These are phyloP conservation scores for Drosophila basisetae DNA, from an alignment of 2,888 invertebrate genomes.

Conservation along the genomic window DNA sequence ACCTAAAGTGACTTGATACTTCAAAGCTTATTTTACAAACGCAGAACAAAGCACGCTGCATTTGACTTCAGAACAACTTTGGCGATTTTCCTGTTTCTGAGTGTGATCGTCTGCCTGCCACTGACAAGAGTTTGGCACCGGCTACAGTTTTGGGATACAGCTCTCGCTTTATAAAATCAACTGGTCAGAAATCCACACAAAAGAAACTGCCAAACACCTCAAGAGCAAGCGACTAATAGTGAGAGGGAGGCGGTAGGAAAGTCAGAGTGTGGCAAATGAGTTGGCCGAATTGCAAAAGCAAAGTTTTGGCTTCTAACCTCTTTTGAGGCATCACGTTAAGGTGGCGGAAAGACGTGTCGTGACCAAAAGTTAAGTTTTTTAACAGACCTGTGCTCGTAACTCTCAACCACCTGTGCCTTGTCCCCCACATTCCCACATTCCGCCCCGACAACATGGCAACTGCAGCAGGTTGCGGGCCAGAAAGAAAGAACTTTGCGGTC, in stretches of 20 bases:
- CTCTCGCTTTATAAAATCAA: conserved; percentile 70
- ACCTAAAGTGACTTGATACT: neutral
- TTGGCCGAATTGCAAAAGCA: conserved; percentile 57
- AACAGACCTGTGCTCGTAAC: conserved; percentile 21
- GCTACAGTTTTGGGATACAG: conserved; percentile 29
- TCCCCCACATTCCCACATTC: neutral
- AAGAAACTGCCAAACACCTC: conserved; percentile 46
- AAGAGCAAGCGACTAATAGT: conserved; percentile 1
- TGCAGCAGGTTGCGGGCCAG: conserved; percentile 50
- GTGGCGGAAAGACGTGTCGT: conserved; percentile 68
- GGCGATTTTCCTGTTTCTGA: neutral
- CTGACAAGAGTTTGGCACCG: conserved; percentile 63
- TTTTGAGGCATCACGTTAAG: conserved; percentile 66
- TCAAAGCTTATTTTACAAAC: neutral
- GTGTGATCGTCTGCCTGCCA: conserved; percentile 35
- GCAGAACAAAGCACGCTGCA: neutral
- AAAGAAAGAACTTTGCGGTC: conserved; percentile 45
- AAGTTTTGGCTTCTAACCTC: conserved; percentile 67
- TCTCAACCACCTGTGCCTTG: conserved; percentile 5
- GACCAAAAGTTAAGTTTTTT: conserved; percentile 61
- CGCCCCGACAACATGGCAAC: conserved; percentile 52
- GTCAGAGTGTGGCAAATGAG: conserved; percentile 35
- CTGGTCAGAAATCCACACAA: conserved; percentile 65
- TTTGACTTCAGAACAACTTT: neutral
- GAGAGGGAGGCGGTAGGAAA: conserved; percentile 1